phyloP scores from a whole-genome alignment of 2,888 invertebrate genomes.

The Brachyopa scutellaris region DNA sequence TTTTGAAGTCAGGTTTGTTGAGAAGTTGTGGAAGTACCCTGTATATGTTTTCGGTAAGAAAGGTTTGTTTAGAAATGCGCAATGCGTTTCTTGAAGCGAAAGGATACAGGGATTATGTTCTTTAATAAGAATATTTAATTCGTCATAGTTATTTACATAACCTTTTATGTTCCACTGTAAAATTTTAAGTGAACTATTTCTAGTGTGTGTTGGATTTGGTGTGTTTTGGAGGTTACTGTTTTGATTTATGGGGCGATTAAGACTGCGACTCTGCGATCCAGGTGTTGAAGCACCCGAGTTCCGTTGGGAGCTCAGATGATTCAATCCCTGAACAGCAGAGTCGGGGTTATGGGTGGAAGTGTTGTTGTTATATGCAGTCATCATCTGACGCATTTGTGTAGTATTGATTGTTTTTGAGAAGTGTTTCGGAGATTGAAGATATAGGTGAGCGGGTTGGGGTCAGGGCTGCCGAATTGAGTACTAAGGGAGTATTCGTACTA shows the following conservation, averaged over 20 bases:
- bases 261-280: neutral
- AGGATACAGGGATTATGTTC: neutral
- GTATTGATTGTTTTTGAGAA: neutral
- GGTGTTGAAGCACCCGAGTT: neutral
- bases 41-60: constrained; percentile 21
- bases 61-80: neutral
- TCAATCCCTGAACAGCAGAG: neutral
- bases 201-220: too few relatives aligned
- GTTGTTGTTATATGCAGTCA: neutral
- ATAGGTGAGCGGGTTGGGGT: neutral
- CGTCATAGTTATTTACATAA: constrained; percentile 23
- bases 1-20: constrained; percentile 14
- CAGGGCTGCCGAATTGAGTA: too few relatives aligned
- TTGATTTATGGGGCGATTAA: too few relatives aligned
- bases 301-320: neutral
- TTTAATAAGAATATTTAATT: constrained; percentile 29
- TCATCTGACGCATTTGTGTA: neutral
- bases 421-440: neutral
- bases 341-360: neutral
- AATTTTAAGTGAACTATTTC: neutral
- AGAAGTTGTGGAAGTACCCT: constrained; percentile 17
- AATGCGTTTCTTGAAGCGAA: constrained; percentile 47
- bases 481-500: too few relatives aligned
- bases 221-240: neutral
- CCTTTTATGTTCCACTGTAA: constrained; percentile 50